Percentiles rank a stretch among this genome's conserved stretches.
Evolutionary conservation across 2,888 invertebrate species (phyloP).

Genomic region (Euclidia mi): DNA sequence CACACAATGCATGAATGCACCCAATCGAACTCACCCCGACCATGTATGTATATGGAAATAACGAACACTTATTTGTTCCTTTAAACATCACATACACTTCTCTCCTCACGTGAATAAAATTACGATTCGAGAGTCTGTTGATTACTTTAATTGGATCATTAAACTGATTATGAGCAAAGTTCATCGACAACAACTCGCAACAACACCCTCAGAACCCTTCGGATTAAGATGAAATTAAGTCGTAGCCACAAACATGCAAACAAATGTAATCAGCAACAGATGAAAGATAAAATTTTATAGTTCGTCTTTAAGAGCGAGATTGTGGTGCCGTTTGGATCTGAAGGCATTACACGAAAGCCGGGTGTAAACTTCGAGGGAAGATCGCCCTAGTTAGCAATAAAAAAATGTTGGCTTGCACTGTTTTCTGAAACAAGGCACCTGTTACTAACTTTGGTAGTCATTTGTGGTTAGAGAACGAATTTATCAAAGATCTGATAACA

Average conservation of each 20-base stretch:
- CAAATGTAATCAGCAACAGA: slow-evolving; percentile 43
- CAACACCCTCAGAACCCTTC: neutral
- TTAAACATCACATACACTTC: too few relatives aligned
- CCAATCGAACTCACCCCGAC: too few relatives aligned
- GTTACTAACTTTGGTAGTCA: slow-evolving; percentile 20
- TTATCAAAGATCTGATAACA: too few relatives aligned
- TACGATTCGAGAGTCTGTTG: neutral
- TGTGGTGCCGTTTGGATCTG: slow-evolving; percentile 35
- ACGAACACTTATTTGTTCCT: too few relatives aligned
- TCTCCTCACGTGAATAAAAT: neutral
- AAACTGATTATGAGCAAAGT: neutral
- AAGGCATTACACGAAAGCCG: slow-evolving; percentile 26
- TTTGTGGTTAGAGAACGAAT: slow-evolving; percentile 16
- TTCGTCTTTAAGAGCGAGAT: slow-evolving; percentile 28
- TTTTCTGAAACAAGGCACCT: slow-evolving; percentile 34
- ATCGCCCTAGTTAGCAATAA: slow-evolving; percentile 19
- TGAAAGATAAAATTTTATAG: slow-evolving; percentile 49
- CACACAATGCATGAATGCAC: slow-evolving; percentile 26
- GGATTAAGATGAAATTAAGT: slow-evolving; percentile 18
- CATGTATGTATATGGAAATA: too few relatives aligned
- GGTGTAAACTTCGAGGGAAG: slow-evolving; percentile 32
- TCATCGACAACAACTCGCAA: neutral
- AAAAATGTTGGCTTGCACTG: slow-evolving; percentile 26
- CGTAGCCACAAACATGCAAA: slow-evolving; percentile 23
- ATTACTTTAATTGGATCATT: neutral